These are phyloP conservation scores for Spheniscus mendiculus DNA, from an alignment of 2,113 vertebrate genomes.

Conservation along the genomic window DNA sequence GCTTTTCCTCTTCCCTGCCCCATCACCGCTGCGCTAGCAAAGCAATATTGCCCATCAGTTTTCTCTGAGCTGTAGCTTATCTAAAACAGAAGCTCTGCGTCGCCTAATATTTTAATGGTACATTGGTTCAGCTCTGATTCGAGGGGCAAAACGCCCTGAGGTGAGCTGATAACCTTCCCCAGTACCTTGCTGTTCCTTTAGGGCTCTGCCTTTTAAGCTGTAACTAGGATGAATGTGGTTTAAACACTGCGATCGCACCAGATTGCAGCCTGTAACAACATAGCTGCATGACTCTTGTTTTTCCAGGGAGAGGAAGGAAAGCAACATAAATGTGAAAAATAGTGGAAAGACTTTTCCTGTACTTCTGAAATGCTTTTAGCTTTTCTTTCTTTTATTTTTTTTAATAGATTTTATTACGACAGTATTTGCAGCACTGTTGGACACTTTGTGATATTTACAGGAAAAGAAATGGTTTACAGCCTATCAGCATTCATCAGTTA, in stretches of 20 bases:
- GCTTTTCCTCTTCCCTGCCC: not conserved
- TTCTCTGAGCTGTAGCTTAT: not conserved
- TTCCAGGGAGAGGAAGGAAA: not conserved
- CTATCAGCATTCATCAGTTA: slow-evolving; percentile 43
- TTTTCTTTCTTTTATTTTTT: not conserved
- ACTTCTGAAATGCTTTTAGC: not conserved
- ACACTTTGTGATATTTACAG: slow-evolving; percentile 43
- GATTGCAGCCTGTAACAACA: slow-evolving; percentile 5
- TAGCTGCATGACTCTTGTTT: not conserved
- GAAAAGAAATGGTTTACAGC: not conserved
- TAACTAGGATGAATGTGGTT: not conserved
- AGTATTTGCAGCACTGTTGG: slow-evolving; percentile 16
- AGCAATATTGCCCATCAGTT: not conserved
- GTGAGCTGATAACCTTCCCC: not conserved
- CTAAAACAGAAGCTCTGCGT: not conserved
- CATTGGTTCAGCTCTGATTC: not conserved
- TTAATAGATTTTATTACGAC: slow-evolving; percentile 9
- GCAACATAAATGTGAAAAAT: not conserved
- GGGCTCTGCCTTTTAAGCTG: slow-evolving; percentile 27
- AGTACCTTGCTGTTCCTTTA: not conserved
- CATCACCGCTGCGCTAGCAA: not conserved
- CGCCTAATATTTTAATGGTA: not conserved
- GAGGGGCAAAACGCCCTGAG: not conserved
- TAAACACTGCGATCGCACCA: not conserved
- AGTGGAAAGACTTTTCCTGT: not conserved